These are phyloP conservation scores for Chloroclystis v-ata DNA, from an alignment of 2,888 invertebrate species.

Conservation along the genomic window DNA sequence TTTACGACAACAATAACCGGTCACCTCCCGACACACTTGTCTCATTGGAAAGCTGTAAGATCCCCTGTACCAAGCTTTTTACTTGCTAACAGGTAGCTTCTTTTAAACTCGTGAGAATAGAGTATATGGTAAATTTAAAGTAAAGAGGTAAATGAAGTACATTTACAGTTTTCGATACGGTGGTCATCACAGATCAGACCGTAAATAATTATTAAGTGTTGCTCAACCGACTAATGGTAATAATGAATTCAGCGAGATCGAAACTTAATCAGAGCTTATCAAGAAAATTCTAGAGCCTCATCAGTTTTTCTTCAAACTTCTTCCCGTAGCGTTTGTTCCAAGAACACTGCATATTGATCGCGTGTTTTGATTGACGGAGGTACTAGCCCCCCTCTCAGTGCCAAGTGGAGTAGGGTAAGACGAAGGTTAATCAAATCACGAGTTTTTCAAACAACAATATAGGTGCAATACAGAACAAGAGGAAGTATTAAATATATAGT, in stretches of 20 bases:
- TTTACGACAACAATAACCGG: conserved; percentile 16
- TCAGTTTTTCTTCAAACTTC: neutral
- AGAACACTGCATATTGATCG: conserved; percentile 4
- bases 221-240: too few relatives aligned
- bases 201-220: too few relatives aligned
- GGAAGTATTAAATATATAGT: too few relatives aligned
- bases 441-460: neutral
- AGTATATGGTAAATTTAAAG: too few relatives aligned
- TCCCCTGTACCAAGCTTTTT: neutral
- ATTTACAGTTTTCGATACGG: too few relatives aligned
- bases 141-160: too few relatives aligned
- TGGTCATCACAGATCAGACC: too few relatives aligned
- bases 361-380: neutral
- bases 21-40: conserved; percentile 13
- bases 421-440: neutral
- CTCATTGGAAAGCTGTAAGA: conserved; percentile 15
- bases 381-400: neutral
- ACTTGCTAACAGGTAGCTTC: neutral
- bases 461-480: too few relatives aligned
- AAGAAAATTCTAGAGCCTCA: too few relatives aligned
- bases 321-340: neutral
- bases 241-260: too few relatives aligned
- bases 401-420: conserved; percentile 4
- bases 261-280: too few relatives aligned
- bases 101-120: neutral